Percentiles rank a stretch among this genome's conserved stretches.
phyloP scores from a whole-genome alignment of 2,797 vertebrate species.

The Hephaestus fuliginosus region DNA sequence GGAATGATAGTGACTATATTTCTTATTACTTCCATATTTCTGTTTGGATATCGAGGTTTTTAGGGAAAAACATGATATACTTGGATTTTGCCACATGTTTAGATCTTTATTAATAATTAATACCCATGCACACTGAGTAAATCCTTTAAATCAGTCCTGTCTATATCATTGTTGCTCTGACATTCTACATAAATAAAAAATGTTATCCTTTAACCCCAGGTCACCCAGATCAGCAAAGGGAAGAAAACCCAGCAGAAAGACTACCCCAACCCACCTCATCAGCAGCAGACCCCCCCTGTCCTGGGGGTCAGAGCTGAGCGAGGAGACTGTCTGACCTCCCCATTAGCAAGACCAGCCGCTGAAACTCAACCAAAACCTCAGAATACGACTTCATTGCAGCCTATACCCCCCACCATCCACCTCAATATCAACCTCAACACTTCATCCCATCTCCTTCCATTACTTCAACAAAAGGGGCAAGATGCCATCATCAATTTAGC shows the following conservation, averaged over 20 bases:
- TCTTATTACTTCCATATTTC: not conserved
- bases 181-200: conserved; percentile 16
- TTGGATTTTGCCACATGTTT: not conserved
- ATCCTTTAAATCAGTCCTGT: not conserved
- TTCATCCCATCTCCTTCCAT: conserved; percentile 36
- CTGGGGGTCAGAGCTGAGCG: conserved; percentile 35
- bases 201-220: conserved; percentile 48
- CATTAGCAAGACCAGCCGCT: conserved; percentile 17
- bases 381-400: conserved; percentile 18
- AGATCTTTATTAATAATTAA: conserved; percentile 8
- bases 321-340: conserved; percentile 43
- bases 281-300: conserved; percentile 21
- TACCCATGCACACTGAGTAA: not conserved
- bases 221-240: conserved; percentile 61
- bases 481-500: conserved; percentile 40
- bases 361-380: conserved; percentile 25
- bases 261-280: conserved; percentile 16
- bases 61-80: not conserved
- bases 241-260: conserved; percentile 56
- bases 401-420: conserved; percentile 51
- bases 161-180: conserved; percentile 20
- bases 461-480: conserved; percentile 49
- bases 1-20: not conserved
- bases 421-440: conserved; percentile 60
- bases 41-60: not conserved